Evolutionary conservation across 2,797 vertebrate genomes (phyloP).

Genomic region (Nyctalus aviator): DNA sequence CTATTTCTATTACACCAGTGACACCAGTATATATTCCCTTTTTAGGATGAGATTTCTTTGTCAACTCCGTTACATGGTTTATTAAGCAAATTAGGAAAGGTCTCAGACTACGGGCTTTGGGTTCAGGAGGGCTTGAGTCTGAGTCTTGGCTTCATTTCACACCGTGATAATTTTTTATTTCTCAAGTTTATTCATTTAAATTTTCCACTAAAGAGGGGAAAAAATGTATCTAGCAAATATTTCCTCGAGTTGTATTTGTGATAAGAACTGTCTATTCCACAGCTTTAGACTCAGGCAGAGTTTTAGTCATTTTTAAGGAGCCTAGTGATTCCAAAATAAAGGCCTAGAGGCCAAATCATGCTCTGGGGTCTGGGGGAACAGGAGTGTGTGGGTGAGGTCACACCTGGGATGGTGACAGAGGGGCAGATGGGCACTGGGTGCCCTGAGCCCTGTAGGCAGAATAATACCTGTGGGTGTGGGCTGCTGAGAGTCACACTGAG

Average conservation of each 20-base stretch:
- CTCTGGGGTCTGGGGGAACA: neutral
- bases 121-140: neutral
- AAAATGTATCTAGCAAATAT: neutral
- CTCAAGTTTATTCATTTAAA: slow-evolving; percentile 33
- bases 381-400: neutral
- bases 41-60: neutral
- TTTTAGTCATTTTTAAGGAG: neutral
- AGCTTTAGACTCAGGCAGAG: neutral
- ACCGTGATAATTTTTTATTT: neutral
- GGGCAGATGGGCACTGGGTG: neutral
- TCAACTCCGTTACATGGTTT: neutral
- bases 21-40: neutral
- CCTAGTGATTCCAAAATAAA: neutral
- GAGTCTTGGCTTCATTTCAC: neutral
- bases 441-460: neutral
- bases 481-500: neutral
- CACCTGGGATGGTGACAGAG: neutral
- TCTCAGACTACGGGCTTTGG: neutral
- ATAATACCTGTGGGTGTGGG: neutral
- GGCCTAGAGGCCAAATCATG: neutral
- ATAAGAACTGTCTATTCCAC: neutral
- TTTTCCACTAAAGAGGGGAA: neutral
- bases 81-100: neutral
- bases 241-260: neutral
- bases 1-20: neutral